Evolutionary conservation across 1,140 invertebrate species (phyloP).

Genomic region (Chrysopa pallens): DNA sequence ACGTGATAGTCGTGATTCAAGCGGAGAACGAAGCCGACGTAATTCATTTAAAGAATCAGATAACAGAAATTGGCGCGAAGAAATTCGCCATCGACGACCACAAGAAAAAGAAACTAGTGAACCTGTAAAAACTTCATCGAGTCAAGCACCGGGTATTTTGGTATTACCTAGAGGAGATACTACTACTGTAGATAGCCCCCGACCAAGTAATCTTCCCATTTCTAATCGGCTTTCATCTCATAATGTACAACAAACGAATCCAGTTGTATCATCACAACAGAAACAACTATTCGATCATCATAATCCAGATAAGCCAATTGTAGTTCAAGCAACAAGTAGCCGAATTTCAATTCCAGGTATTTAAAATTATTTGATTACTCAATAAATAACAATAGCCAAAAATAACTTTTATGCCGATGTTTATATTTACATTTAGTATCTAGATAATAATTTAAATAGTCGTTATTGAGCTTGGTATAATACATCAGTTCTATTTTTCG

Average conservation of each 20-base stretch:
- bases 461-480: too few species aligned
- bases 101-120: constrained; percentile 1
- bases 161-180: constrained; percentile 4
- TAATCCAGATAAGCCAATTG: constrained; percentile 49
- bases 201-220: constrained; percentile 23
- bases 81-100: neutral
- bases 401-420: too few species aligned
- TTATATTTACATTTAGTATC: too few species aligned
- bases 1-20: constrained; percentile 15
- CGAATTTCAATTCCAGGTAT: constrained; percentile 11
- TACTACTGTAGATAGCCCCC: constrained; percentile 11
- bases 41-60: constrained; percentile 2
- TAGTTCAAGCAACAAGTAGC: constrained; percentile 30
- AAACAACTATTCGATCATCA: constrained; percentile 45
- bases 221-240: constrained; percentile 12
- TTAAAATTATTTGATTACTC: too few species aligned
- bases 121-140: constrained; percentile 7
- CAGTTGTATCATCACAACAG: constrained; percentile 18
- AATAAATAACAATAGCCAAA: too few species aligned
- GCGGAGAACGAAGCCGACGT: constrained; percentile 14
- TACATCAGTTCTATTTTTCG: too few species aligned
- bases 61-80: neutral
- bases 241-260: constrained; percentile 11
- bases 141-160: neutral
- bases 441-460: too few species aligned